Evolutionary conservation across 1,140 invertebrate species (phyloP).

Genomic region (Leptinotarsa defecta): DNA sequence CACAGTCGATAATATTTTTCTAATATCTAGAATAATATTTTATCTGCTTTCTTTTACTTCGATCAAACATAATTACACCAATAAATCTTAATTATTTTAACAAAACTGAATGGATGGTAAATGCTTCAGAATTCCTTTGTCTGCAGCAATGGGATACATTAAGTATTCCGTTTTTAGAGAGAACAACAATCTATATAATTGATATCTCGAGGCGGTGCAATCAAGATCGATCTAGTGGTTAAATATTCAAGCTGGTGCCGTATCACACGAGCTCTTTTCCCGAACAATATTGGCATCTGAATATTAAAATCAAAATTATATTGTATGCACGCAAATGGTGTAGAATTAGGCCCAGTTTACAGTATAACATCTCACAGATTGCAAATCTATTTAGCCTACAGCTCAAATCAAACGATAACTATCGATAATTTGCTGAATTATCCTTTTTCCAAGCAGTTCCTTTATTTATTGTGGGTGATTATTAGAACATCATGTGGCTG

Average conservation of each 20-base stretch:
- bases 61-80: constrained; percentile 16
- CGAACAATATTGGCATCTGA: constrained; percentile 53
- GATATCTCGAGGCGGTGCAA: constrained; percentile 55
- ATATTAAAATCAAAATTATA: constrained; percentile 51
- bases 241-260: constrained; percentile 52
- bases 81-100: constrained; percentile 30
- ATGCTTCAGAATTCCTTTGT: constrained; percentile 49
- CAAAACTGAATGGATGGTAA: constrained; percentile 21
- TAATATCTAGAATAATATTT: too few species aligned
- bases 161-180: constrained; percentile 52
- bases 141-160: constrained; percentile 48
- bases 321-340: constrained; percentile 47
- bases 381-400: constrained; percentile 34
- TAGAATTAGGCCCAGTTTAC: constrained; percentile 39
- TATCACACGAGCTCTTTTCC: constrained; percentile 45
- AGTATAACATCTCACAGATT: constrained; percentile 37
- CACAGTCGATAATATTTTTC: too few species aligned
- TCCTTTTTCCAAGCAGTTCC: constrained; percentile 27
- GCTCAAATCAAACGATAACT: constrained; percentile 37
- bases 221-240: constrained; percentile 53
- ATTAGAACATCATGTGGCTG: constrained; percentile 28
- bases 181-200: constrained; percentile 56
- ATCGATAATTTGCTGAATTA: constrained; percentile 45
- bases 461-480: constrained; percentile 29
- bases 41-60: neutral